Percentiles rank a stretch among this genome's conserved stretches.
Conservation (phyloP, 2,888 invertebrate genomes). For the Criorhina ranunculi region DNA sequence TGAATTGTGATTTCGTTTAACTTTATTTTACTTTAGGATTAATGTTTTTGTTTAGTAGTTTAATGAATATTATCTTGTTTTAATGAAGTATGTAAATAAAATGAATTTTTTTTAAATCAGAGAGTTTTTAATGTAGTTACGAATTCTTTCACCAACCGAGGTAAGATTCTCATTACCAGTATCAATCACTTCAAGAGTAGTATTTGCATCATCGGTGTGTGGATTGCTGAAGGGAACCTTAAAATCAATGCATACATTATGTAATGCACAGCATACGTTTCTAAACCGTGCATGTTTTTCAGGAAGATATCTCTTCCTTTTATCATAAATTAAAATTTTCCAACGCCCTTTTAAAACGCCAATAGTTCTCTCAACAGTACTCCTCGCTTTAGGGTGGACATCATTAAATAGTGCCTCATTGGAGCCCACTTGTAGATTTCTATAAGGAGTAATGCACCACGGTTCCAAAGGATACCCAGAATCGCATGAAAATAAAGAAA, state of each 20-base stretch:
- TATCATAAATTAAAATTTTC: constrained; percentile 21
- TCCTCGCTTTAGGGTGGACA: constrained; percentile 41
- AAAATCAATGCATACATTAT: constrained; percentile 19
- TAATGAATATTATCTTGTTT: constrained; percentile 1
- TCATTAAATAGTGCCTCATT: constrained; percentile 28
- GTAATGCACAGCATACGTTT: constrained; percentile 23
- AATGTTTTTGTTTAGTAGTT: not conserved
- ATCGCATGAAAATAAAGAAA: constrained; percentile 22
- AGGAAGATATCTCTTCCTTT: constrained; percentile 4
- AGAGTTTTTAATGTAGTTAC: constrained; percentile 15
- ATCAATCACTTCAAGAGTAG: not conserved
- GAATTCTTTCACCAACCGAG: constrained; percentile 14
- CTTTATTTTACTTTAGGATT: not conserved
- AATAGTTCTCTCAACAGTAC: constrained; percentile 34
- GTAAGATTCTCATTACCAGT: not conserved
- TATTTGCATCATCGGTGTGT: not conserved
- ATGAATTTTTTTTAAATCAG: not conserved
- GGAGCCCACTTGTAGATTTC: constrained; percentile 28
- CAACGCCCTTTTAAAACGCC: constrained; percentile 38
- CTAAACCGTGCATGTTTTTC: constrained; percentile 19
- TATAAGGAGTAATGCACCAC: constrained; percentile 46
- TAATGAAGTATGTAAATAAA: not conserved
- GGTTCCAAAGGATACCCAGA: constrained; percentile 42
- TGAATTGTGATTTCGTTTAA: constrained; percentile 1
- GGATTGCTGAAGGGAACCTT: constrained; percentile 12